Conservation (phyloP, 1,140 invertebrate species). For the Nixonia krombeini region DNA sequence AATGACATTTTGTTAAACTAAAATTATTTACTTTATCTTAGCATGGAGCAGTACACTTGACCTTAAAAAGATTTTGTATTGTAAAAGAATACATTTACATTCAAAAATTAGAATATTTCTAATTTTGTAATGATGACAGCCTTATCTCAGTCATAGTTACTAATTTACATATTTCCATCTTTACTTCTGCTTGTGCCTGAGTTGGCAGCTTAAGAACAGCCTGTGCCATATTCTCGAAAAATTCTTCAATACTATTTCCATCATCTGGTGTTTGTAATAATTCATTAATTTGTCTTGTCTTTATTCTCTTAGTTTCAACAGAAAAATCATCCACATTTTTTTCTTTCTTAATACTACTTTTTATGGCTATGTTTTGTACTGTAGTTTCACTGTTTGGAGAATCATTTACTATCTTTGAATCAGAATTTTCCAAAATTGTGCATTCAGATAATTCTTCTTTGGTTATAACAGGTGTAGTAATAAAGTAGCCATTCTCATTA, state of each 20-base stretch:
- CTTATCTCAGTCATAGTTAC: conserved; percentile 49
- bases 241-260: conserved; percentile 41
- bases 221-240: conserved; percentile 54
- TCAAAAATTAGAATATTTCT: conserved; percentile 21
- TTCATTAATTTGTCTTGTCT: conserved; percentile 16
- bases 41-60: too few species aligned
- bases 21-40: too few species aligned
- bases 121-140: conserved; percentile 12
- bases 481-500: conserved; percentile 19
- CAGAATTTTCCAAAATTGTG: not conserved
- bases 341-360: conserved; percentile 1
- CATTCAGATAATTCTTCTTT: conserved; percentile 4
- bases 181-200: conserved; percentile 45
- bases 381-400: not conserved
- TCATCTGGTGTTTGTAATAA: conserved; percentile 32
- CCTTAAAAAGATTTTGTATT: too few species aligned
- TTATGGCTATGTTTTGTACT: not conserved
- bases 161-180: conserved; percentile 54
- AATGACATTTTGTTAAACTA: too few species aligned
- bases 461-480: conserved; percentile 5
- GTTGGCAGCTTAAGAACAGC: conserved; percentile 40
- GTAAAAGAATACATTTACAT: too few species aligned
- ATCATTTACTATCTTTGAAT: conserved; percentile 5
- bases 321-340: not conserved
- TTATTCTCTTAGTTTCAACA: conserved; percentile 12